Evolutionary conservation across 2,888 invertebrate species (phyloP).

Genomic region (Acleris literana): DNA sequence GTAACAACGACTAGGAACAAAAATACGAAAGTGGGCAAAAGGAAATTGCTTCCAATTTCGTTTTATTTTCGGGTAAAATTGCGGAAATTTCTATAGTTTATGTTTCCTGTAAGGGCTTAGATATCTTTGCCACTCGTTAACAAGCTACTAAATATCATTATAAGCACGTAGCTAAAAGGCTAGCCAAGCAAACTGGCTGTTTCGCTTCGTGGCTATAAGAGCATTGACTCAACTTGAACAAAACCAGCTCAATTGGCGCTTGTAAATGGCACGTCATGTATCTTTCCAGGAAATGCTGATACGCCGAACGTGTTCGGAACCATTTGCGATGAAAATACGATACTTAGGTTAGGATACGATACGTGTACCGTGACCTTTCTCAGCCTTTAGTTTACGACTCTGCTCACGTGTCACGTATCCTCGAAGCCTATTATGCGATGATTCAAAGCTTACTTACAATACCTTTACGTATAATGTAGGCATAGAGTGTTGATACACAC

Average conservation of each 20-base stretch:
- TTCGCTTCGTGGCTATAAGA: too few species aligned
- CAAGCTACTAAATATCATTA: not conserved
- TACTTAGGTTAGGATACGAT: constrained; percentile 15
- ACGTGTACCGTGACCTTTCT: constrained; percentile 24
- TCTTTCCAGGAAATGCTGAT: constrained; percentile 26
- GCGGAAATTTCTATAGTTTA: too few species aligned
- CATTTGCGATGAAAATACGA: constrained; percentile 30
- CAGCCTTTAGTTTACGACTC: constrained; percentile 22
- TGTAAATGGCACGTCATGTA: constrained; percentile 24
- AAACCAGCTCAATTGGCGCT: constrained; percentile 12
- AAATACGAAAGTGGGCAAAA: too few species aligned
- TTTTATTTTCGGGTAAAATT: too few species aligned
- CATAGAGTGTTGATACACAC: too few species aligned
- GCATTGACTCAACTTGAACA: not conserved
- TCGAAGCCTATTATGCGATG: constrained; percentile 10
- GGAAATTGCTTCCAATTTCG: too few species aligned
- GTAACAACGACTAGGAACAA: too few species aligned
- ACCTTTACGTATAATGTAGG: not conserved
- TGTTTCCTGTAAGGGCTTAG: not conserved
- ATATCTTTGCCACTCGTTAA: not conserved
- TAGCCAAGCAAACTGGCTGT: not conserved
- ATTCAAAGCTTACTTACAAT: constrained; percentile 8
- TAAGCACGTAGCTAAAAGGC: not conserved
- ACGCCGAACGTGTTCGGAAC: constrained; percentile 20
- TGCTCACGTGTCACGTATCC: constrained; percentile 8